Conservation (phyloP, 2,888 invertebrate genomes). For the Sylvicola cinctus region DNA sequence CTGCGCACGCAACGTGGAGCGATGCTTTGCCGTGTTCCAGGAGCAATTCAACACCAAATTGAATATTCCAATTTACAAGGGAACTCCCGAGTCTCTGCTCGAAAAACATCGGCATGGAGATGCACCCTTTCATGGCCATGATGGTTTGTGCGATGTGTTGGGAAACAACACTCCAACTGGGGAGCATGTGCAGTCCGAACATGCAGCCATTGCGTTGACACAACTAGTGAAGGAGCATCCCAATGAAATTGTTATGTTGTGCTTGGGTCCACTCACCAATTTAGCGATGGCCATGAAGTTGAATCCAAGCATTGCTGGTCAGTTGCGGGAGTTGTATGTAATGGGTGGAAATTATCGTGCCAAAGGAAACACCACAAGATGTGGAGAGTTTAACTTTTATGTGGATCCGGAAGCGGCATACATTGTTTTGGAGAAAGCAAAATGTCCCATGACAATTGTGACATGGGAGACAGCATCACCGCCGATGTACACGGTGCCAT, state of each 20-base stretch:
- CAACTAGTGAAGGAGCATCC: constrained; percentile 32
- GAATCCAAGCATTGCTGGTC: too few relatives aligned
- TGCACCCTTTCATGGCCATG: constrained; percentile 36
- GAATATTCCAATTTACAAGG: constrained; percentile 53
- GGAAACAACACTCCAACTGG: constrained; percentile 24
- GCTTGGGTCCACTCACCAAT: constrained; percentile 60
- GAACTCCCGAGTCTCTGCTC: constrained; percentile 31
- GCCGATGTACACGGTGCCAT: background rate
- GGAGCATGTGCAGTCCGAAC: constrained; percentile 28
- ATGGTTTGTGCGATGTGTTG: constrained; percentile 48
- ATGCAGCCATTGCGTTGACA: constrained; percentile 37
- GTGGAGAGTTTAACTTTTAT: background rate
- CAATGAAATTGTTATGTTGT: constrained; percentile 37
- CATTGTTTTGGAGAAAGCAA: constrained; percentile 37
- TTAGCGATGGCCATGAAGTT: constrained; percentile 51
- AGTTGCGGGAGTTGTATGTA: constrained; percentile 41
- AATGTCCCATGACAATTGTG: constrained; percentile 34
- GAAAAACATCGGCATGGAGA: constrained; percentile 16
- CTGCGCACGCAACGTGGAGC: constrained; percentile 45
- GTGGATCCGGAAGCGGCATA: constrained; percentile 31
- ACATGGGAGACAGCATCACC: constrained; percentile 49
- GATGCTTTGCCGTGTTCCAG: constrained; percentile 35
- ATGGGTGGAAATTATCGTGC: constrained; percentile 55
- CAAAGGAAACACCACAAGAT: background rate
- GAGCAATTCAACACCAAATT: constrained; percentile 7